These are phyloP conservation scores for Microctonus aethiopoides DNA, from an alignment of 2,888 invertebrate genomes.

Conservation along the genomic window DNA sequence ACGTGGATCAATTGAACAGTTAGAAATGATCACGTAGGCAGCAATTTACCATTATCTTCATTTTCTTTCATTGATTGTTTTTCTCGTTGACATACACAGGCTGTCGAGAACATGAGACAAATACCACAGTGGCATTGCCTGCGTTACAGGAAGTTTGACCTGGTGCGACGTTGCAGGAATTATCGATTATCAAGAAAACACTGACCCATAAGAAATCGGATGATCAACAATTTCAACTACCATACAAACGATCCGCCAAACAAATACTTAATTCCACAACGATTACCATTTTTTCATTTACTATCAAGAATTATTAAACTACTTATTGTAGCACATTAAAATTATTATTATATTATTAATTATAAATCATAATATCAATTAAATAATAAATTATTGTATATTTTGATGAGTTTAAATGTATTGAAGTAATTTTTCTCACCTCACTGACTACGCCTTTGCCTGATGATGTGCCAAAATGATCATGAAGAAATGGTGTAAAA, in stretches of 20 bases:
- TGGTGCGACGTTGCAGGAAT: conserved; percentile 82
- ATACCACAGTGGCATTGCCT: conserved; percentile 89
- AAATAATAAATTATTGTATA: conserved; percentile 11
- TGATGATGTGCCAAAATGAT: conserved; percentile 42
- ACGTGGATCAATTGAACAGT: background rate
- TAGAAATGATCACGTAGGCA: background rate
- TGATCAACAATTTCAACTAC: conserved; percentile 23
- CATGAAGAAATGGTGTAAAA: conserved; percentile 47
- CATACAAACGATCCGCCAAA: conserved; percentile 39
- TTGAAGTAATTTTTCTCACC: conserved; percentile 59
- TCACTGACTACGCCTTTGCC: conserved; percentile 67
- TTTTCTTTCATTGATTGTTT: conserved; percentile 8
- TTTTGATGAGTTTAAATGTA: background rate
- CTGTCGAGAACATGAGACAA: conserved; percentile 79
- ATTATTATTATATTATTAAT: background rate
- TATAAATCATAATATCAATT: background rate
- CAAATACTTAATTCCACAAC: conserved; percentile 44
- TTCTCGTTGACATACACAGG: conserved; percentile 66
- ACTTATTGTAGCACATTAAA: conserved; percentile 19
- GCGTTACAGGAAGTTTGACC: conserved; percentile 82
- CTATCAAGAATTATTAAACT: conserved; percentile 34
- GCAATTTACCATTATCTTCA: background rate
- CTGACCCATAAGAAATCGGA: conserved; percentile 60
- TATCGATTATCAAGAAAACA: conserved; percentile 73
- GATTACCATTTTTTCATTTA: conserved; percentile 30